Base-by-base conservation (phyloP, 2,888 invertebrate genomes). In the Campopleginae sp. region DNA sequence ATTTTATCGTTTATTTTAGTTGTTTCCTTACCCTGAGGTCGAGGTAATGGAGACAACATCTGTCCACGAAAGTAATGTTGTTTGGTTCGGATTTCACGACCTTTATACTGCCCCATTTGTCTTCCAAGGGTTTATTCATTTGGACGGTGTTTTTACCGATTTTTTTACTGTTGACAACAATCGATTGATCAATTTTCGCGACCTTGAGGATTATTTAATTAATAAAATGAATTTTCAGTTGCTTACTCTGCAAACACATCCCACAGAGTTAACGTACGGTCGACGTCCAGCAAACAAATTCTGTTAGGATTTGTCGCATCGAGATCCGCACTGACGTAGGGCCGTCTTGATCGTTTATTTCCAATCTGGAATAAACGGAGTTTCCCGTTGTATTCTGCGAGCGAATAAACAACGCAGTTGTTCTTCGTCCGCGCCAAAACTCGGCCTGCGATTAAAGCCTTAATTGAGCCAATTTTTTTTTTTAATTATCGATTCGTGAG, bases 21-120 rank as follows among this genome's bases (percentile, higher is more conserved):
- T 27, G 19, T 23, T 42, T n/a, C 23, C 44, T 42, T 27, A 93
- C 92, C 78, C 93, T 89, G 17, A 84, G 80, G 77, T 93, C 93
- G 6, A 92, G 82, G 86, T 92, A 91, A 89, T 91, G 89, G 27
- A 93, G 72, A 44, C 92, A 93, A 79, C 92, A 91, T 89, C 93
- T 90, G 31, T 93, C 92, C 27, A 88, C 85, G 38, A 90, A 91
- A 80, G 91, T 86, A 19, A 93, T 79, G 80, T 90, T 77, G 78
- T 90, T 89, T 66, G 89, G 88, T 84, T 92, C 89, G 2, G 27
- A 82, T 23, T 86, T 58, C 7, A 91, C 88, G 86, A 90, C 93
- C 79, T 88, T 91, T 44, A 93, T 54, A 78, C 85, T 90, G 17
- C 90, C 89, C 93, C 93, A 93, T 87, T 87, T 88, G 85, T 93